Evolutionary conservation across 2,888 invertebrate species (phyloP).

Genomic region (Encarsia formosa): DNA sequence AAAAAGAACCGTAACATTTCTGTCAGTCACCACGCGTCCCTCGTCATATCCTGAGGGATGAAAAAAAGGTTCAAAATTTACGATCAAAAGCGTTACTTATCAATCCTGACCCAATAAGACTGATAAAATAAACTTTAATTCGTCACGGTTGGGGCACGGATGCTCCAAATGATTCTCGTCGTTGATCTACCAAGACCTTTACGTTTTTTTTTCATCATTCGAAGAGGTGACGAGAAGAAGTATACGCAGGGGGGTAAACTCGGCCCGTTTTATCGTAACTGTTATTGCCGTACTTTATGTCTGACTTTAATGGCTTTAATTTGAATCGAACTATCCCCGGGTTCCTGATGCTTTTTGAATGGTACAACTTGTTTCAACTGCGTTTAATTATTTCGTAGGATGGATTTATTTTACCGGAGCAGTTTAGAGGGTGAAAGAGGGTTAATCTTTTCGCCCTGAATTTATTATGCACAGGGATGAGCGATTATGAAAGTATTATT

Average conservation of each 20-base stretch:
- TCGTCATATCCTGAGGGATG: background rate
- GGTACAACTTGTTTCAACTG: no score
- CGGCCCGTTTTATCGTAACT: slow-evolving; percentile 7
- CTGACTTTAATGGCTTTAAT: slow-evolving; percentile 16
- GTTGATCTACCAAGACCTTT: background rate
- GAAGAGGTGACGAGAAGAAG: background rate
- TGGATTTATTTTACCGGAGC: no score
- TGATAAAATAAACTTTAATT: slow-evolving; percentile 19
- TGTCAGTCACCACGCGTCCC: background rate
- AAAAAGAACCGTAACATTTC: slow-evolving; percentile 1
- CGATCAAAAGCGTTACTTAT: background rate
- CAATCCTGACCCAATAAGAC: background rate
- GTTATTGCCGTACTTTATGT: slow-evolving; percentile 19
- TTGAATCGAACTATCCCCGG: slow-evolving; percentile 8
- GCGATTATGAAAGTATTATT: no score
- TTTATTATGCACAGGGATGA: no score
- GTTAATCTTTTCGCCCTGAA: no score
- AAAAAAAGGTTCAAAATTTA: background rate
- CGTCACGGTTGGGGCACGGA: slow-evolving; percentile 11
- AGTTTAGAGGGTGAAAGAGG: no score
- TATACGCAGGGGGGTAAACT: slow-evolving; percentile 1
- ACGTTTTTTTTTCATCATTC: slow-evolving; percentile 1
- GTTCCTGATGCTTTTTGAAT: no score
- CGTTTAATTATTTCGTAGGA: no score
- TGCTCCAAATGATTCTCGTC: slow-evolving; percentile 9